phyloP scores from a whole-genome alignment of 2,888 invertebrate genomes.

The Calameuta pallipes region DNA sequence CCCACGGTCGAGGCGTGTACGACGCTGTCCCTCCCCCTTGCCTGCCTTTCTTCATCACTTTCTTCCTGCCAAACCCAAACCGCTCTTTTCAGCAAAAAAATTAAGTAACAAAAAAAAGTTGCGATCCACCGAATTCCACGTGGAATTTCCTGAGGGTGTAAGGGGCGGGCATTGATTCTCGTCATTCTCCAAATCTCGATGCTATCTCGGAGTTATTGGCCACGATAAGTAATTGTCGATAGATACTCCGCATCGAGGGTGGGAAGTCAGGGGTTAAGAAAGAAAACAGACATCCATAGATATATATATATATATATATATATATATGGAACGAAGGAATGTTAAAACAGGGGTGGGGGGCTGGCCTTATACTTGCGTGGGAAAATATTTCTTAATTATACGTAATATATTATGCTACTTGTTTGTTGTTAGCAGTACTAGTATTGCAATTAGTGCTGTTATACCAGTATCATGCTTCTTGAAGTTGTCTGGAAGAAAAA shows the following conservation, averaged over 20 bases:
- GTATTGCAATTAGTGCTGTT: no score
- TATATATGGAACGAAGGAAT: neutral
- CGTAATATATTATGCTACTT: no score
- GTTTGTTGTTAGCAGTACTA: no score
- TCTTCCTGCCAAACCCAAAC: conserved; percentile 5
- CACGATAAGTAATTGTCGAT: neutral
- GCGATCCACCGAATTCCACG: conserved; percentile 6
- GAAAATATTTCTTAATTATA: no score
- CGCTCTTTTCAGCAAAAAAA: neutral
- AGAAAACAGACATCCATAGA: neutral
- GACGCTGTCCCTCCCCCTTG: conserved; percentile 8
- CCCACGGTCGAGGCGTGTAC: conserved; percentile 15
- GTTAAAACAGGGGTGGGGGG: neutral
- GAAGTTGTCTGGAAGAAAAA: no score
- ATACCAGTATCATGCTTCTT: no score
- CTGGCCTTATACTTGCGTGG: no score
- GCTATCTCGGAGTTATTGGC: neutral
- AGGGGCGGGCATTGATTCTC: conserved; percentile 27
- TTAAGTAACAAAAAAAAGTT: neutral
- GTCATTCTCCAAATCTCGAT: conserved; percentile 27
- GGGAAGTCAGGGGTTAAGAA: neutral
- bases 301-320: neutral
- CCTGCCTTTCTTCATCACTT: conserved; percentile 10
- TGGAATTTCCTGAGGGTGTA: conserved; percentile 24
- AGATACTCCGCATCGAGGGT: neutral